Percentiles rank a stretch among this genome's conserved stretches.
These are phyloP conservation scores for Sphaerodactylus townsendi DNA, from an alignment of 2,113 vertebrate species.

Conservation along the genomic window DNA sequence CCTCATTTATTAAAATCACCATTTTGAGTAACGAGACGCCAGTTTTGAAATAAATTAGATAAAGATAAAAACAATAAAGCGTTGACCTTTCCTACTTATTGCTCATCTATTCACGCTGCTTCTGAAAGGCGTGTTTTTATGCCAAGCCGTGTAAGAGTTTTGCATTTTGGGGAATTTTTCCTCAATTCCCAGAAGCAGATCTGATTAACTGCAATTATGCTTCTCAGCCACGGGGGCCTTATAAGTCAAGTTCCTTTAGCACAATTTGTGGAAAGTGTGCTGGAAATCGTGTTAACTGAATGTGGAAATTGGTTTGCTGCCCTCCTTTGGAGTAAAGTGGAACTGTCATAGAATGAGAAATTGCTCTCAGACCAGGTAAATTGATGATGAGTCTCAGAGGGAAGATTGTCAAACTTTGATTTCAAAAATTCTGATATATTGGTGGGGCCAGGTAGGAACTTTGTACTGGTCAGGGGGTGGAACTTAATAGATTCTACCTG, in stretches of 20 bases:
- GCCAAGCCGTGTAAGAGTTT: constrained; percentile 24
- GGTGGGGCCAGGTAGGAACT: neutral
- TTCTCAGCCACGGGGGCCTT: neutral
- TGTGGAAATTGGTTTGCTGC: neutral
- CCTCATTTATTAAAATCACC: constrained; percentile 19
- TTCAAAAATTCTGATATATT: neutral
- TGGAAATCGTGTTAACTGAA: neutral
- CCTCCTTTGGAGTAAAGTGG: neutral
- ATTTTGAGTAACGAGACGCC: constrained; percentile 41
- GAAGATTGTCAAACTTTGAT: neutral
- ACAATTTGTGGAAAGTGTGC: neutral
- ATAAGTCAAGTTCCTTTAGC: neutral
- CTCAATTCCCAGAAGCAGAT: constrained; percentile 37
- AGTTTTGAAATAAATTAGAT: constrained; percentile 49
- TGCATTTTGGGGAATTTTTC: constrained; percentile 38
- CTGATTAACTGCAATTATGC: neutral
- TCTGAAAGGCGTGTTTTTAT: neutral
- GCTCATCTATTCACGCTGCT: constrained; percentile 42
- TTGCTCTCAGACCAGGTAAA: neutral
- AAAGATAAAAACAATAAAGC: constrained; percentile 50
- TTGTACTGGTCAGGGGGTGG: neutral
- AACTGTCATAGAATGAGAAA: neutral
- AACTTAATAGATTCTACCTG: neutral
- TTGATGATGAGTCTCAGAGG: neutral
- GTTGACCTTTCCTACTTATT: constrained; percentile 50